Evolutionary conservation across 2,888 invertebrate genomes (phyloP).

Genomic region (Apodemia arnacis): DNA sequence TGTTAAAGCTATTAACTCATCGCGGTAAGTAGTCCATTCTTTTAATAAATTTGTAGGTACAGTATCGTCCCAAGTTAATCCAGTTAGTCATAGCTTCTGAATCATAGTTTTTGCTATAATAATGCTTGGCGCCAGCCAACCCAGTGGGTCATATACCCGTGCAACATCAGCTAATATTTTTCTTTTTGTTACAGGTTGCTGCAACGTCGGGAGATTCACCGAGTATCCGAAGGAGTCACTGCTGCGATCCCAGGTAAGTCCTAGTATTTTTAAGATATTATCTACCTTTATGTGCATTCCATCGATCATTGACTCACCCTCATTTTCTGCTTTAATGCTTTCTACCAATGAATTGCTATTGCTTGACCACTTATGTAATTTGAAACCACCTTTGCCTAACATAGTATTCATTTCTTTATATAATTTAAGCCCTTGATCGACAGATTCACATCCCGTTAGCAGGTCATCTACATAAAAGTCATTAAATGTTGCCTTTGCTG

Average conservation of each 20-base stretch:
- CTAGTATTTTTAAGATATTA: slow-evolving; percentile 46
- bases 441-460: slow-evolving; percentile 1
- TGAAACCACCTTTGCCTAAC: slow-evolving; percentile 1
- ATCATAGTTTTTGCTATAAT: neutral
- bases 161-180: slow-evolving; percentile 58
- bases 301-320: neutral
- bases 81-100: slow-evolving; percentile 46
- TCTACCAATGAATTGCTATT: slow-evolving; percentile 1
- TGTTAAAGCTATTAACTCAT: neutral
- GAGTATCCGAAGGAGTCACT: slow-evolving; percentile 29
- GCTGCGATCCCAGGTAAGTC: slow-evolving; percentile 34
- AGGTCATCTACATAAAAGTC: slow-evolving; percentile 32
- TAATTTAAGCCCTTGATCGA: neutral
- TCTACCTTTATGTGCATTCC: slow-evolving; percentile 23
- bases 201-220: neutral
- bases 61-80: slow-evolving; percentile 61
- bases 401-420: slow-evolving; percentile 11
- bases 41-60: neutral
- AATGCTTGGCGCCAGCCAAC: slow-evolving; percentile 8
- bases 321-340: neutral
- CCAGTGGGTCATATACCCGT: slow-evolving; percentile 55
- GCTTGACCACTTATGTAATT: slow-evolving; percentile 18
- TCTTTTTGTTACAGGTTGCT: slow-evolving; percentile 44
- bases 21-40: neutral
- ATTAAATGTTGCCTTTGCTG: neutral